Base-by-base conservation (phyloP, 2,888 invertebrate genomes). In the Tricholauxania praeusta region DNA sequence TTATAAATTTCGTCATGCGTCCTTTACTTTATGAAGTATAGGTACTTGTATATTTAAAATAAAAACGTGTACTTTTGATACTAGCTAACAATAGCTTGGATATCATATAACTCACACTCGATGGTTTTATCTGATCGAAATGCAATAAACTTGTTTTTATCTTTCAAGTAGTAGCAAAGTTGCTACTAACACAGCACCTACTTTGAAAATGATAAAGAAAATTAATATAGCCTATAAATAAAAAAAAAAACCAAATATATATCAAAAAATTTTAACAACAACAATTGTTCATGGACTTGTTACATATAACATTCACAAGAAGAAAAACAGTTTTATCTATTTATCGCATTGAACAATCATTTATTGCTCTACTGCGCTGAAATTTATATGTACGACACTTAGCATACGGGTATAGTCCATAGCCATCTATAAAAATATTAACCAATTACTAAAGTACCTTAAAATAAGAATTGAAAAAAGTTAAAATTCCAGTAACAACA, bases 161-260 rank as follows among this genome's bases (percentile, higher is more conserved):
- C 85, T 84, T 82, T 84, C 84, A 84, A 84, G 84, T 85, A 82
- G 85, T 81, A 82, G 82, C 83, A 80, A 84, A 82, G 82, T 82
- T 82, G 81, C 85, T 85, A 84, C 79, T 80, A 77, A 74, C 75
- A 80, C 39, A 39, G 39, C 39, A 39, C 77, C 76, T 78, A 78
- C 74, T 74, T 75, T 49, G 67, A 76, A 83, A 81, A 70, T 70
- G 85, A 85, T 85, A 84, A 84, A 85, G 83, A 84, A 82, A 81
- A 84, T 83, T 81, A 85, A 82, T 83, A 81, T 82, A 83, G 78
- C 81, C 82, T 82, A 84, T 84, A 85, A 84, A 85, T 85, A 82
- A 78, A 78, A 78, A 80, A 80, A 81, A 79, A 82, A 82, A 80
- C 78, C 78, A 75, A 74, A 75, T 78, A 80, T 78, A 77, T 74